phyloP scores from a whole-genome alignment of 2,888 invertebrate species.

The Drosophila demipolita region DNA sequence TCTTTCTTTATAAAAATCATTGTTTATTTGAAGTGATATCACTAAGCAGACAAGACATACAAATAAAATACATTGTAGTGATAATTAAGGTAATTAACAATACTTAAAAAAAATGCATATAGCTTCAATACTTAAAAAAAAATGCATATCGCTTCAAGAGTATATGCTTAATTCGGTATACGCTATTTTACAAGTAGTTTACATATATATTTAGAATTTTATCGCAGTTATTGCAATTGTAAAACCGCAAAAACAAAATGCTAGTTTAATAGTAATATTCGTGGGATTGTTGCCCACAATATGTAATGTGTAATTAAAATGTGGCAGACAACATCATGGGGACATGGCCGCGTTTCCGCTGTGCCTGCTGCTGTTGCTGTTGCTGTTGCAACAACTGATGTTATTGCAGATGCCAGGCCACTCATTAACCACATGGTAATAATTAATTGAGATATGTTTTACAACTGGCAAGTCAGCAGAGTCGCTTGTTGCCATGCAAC shows the following conservation, averaged over 20 bases:
- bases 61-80: no score
- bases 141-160: no score
- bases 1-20: background rate
- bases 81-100: background rate
- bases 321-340: constrained; percentile 66
- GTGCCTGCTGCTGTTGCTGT: constrained; percentile 16
- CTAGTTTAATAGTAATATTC: constrained; percentile 60
- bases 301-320: constrained; percentile 78
- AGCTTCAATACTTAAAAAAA: no score
- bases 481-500: constrained; percentile 14
- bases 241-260: constrained; percentile 59
- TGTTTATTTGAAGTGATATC: background rate
- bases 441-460: constrained; percentile 82
- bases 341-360: constrained; percentile 48
- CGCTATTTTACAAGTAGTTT: background rate
- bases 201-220: constrained; percentile 20
- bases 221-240: constrained; percentile 35
- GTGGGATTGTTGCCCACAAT: constrained; percentile 42
- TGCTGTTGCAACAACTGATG: constrained; percentile 14
- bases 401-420: constrained; percentile 39
- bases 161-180: constrained; percentile 1
- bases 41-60: no score
- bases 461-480: constrained; percentile 43
- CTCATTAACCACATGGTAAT: constrained; percentile 74
- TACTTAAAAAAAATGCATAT: background rate